Evolutionary conservation across 2,113 vertebrate species (phyloP), one percentile per base, ranked within the genome.

Genomic region (Brachypteracias leptosomus): DNA sequence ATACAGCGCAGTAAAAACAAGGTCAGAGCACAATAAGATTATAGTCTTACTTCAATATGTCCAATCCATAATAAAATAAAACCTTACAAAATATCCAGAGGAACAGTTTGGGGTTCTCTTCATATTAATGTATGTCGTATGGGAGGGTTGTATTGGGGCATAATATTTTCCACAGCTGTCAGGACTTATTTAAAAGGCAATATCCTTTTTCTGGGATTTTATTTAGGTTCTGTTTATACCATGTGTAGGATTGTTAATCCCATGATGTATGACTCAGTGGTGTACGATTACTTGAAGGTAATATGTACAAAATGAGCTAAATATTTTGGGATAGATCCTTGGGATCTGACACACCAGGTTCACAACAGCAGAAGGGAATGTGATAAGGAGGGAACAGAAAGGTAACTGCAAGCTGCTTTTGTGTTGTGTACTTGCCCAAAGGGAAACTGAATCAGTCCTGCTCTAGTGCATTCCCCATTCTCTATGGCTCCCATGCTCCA

Each of bases 101-200:
- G 96, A 97, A 96, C 94, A 90, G 49, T 95, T 97, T 92, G 91
- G 95, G 94, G 89, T 97, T 97, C 97, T 93, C 83, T 47, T 88
- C 55, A 7, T 97, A 97, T 97, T 98, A 96, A 97, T 97, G 96
- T 91, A 84, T 96, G 89, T 95, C 87, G 42, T 97, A 95, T 97
- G 97, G 95, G 95, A 96, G 95, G 95, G 84, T 96, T 96, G 96
- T 97, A 94, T 95, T 52, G 90, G 98, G 97, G 95, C 91, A 96
- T 97, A 98, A 97, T 98, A 98, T 98, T 97, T 98, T 98, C 97
- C 97, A 97, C 97, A 98, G 97, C 97, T 98, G 97, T 98, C 98
- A 98, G 96, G 97, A 94, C 88, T 97, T 93, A 98, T 98, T 98
- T 98, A 98, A 98, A 97, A 98, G 97, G 98, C 98, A 98, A 98